Evolutionary conservation across 2,797 vertebrate genomes (phyloP), one percentile per base, ranked within the genome.

Genomic region (Phylloscopus collybita): DNA sequence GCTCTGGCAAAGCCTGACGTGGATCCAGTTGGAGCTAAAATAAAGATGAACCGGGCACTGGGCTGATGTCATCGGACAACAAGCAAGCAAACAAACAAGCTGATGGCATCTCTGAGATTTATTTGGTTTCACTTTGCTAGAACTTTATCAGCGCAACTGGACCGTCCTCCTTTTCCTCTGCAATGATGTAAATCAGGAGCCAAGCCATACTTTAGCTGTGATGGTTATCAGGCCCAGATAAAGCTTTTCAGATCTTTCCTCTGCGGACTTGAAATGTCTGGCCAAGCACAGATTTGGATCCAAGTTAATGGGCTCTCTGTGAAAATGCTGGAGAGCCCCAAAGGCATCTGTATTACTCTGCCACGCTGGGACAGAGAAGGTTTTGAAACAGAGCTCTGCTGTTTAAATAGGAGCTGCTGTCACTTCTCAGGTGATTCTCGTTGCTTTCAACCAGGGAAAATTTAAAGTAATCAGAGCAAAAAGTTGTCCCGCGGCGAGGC

Each of bases 281-380:
- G 96, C 94, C 94, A 94, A 94, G 74, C 10, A 4, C 36, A 59
- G 70, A 88, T 93, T 93, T 96, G 95, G 93, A 96, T 95, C 80
- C 91, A 95, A 94, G 88, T 95, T 95, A 95, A 95, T 92, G 86
- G 89, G 81, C 62, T 85, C 91, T 88, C 95, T 96, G 86, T 89
- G 94, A 80, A 92, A 92, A 72, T 30, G 86, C 61, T 92, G 95
- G 88, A 96, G 90, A 93, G 81, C 62, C 93, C 88, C 85, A 85
- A 83, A 93, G 56, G 88, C 84, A 85, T 92, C 88, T 93, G 70
- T 75, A 32, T 89, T 75, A 32, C 94, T 29, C 62, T 69, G 93
- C 76, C 4, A 10, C 0, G 4, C 86, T 83, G 84, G 80, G 86
- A 96, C 86, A 87, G 91, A 67, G 82, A 9, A 87, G 47, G 73